phyloP scores from a whole-genome alignment of 2,113 vertebrate genomes.

The Corythornis vintsioides region DNA sequence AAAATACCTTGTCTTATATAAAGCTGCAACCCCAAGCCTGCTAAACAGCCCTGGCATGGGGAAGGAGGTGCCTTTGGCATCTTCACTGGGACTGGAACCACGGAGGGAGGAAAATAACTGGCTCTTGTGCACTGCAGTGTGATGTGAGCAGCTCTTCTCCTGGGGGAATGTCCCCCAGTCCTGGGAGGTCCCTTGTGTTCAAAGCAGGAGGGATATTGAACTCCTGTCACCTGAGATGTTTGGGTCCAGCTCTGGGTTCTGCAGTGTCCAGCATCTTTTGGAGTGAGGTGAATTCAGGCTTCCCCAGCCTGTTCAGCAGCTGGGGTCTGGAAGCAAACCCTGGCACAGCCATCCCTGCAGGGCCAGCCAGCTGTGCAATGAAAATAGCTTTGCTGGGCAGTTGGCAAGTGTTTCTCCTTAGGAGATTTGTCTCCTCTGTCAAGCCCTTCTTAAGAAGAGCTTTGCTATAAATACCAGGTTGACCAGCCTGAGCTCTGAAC shows the following conservation, averaged over 20 bases:
- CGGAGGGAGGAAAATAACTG: not conserved
- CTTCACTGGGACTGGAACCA: not conserved
- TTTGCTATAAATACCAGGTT: constrained; percentile 26
- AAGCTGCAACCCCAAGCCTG: not conserved
- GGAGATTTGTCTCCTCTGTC: not conserved
- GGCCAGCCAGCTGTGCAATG: not conserved
- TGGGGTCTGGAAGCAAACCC: not conserved
- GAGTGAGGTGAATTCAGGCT: not conserved
- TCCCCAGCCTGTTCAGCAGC: not conserved
- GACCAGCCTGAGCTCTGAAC: not conserved
- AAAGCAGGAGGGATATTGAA: accelerated
- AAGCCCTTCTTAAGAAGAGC: not conserved
- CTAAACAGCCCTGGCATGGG: accelerated
- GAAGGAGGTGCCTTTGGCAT: not conserved
- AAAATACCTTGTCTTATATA: not conserved
- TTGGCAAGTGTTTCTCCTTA: not conserved
- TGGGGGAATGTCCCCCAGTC: accelerated
- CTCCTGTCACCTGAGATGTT: too few relatives aligned
- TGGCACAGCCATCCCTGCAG: not conserved
- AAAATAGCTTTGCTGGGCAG: not conserved
- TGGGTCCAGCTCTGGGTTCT: not conserved
- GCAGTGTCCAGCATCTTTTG: accelerated
- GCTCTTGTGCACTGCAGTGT: accelerated
- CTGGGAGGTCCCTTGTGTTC: accelerated
- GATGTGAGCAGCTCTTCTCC: accelerated